Percentiles rank a stretch among this genome's conserved stretches.
These are phyloP conservation scores for Zygaena filipendulae DNA, from an alignment of 2,888 invertebrate species.

Conservation along the genomic window DNA sequence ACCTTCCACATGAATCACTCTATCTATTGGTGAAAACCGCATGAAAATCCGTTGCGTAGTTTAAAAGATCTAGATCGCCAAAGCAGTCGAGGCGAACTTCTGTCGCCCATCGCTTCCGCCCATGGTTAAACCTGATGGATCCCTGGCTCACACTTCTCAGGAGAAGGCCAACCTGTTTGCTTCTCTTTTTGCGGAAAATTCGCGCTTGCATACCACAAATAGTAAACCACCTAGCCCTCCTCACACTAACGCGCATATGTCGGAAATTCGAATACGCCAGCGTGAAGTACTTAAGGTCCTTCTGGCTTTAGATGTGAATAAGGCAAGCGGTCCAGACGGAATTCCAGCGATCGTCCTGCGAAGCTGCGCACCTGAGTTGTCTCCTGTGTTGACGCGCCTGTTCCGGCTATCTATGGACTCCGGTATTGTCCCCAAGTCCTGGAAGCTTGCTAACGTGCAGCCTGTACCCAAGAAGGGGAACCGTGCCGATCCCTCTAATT, in stretches of 20 bases:
- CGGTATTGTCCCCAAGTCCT: constrained; percentile 6
- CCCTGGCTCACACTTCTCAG: constrained; percentile 7
- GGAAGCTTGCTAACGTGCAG: no score
- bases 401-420: constrained; percentile 6
- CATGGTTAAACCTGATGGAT: constrained; percentile 10
- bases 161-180: constrained; percentile 4
- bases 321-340: constrained; percentile 9
- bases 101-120: constrained; percentile 10
- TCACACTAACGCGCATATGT: no score
- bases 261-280: background rate
- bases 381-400: constrained; percentile 7
- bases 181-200: constrained; percentile 3
- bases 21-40: no score
- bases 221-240: no score
- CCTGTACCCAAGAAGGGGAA: no score
- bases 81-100: no score
- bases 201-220: no score
- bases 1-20: no score
- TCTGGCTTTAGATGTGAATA: constrained; percentile 6
- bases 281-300: constrained; percentile 2
- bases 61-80: no score
- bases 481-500: no score
- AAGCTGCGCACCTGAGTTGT: constrained; percentile 11
- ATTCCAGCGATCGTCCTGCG: constrained; percentile 7
- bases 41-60: no score